Base-by-base conservation (phyloP, 2,113 vertebrate genomes). In the Rhipidura dahli region DNA sequence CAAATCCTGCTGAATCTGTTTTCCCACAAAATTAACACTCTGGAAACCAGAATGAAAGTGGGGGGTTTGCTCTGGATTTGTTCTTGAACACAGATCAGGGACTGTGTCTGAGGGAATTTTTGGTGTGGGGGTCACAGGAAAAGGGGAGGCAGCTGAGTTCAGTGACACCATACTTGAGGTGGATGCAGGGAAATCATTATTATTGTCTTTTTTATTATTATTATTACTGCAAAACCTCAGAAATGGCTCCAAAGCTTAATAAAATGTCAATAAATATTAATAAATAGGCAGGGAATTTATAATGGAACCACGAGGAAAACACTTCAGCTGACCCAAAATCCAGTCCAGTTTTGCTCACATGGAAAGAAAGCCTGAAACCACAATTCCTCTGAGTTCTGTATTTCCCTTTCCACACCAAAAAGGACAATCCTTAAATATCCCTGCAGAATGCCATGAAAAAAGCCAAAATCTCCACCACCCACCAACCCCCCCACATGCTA, bases 101-200 rank as follows among this genome's bases (percentile, higher is more conserved):
- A 79, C 5, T 63, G 54, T 9, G 13, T 35, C 10, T 15, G 35
- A 63, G 24, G 56, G 37, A 37, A 3, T 21, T 77, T 35, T 61
- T 23, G 37, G 49, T 0, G 2, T 16, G 21, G 2, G 3, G 13
- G 2, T 72, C 19, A 24, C 2, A 13, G 30, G 23, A 35, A 21
- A 45, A 71, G 6, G 56, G 44, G 45, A 28, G 69, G 51, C 5
- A 19, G 68, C 9, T 35, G 35, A 12, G 21, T 39, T 68, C 42
- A 60, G 47, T 3, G 73, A 56, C 27, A 8, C 33, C 40, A 14
- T 17, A 2, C 15, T 24, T 18, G 45, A 61, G 33, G 69, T 17
- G 28, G 8, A 2, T 1, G 10, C 7, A 33, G 39, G 45, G 15
- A 69, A 77, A 60, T 19, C 4, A 23, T 19, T 2, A 56, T n/a